These are phyloP conservation scores for Parazoanthus swiftii DNA, from an alignment of 92 coral and sea anemone species.

Conservation along the genomic window DNA sequence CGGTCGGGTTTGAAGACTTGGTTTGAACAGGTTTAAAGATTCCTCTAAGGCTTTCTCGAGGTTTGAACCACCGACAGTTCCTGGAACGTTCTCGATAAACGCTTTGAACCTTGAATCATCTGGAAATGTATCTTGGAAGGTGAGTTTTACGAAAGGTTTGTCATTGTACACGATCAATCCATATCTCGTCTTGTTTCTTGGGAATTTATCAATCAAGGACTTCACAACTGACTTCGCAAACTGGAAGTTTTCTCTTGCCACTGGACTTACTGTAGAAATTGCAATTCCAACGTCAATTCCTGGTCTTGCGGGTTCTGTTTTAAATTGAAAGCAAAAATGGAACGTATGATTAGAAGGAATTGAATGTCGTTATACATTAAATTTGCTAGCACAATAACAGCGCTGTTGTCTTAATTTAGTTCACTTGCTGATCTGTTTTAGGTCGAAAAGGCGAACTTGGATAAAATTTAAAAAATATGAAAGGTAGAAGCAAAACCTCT, in stretches of 20 bases:
- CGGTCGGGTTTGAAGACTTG: slow-evolving; percentile 57
- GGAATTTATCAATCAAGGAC: slow-evolving; percentile 51
- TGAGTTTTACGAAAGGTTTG: slow-evolving; percentile 37
- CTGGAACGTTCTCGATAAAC: slow-evolving; percentile 60
- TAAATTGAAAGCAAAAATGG: neutral
- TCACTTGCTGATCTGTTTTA: no score
- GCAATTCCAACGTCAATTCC: slow-evolving; percentile 57
- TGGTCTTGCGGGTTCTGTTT: slow-evolving; percentile 6
- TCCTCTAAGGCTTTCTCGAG: slow-evolving; percentile 62
- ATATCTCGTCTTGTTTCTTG: slow-evolving; percentile 55
- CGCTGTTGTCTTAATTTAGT: no score
- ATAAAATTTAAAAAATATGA: no score
- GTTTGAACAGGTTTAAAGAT: slow-evolving; percentile 58
- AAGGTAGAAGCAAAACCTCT: no score
- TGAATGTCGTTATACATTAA: neutral
- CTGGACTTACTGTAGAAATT: slow-evolving; percentile 44
- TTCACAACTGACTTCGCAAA: slow-evolving; percentile 50
- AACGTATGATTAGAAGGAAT: neutral
- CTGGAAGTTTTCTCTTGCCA: slow-evolving; percentile 44
- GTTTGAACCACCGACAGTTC: slow-evolving; percentile 62
- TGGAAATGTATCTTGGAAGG: slow-evolving; percentile 57
- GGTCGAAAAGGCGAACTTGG: neutral
- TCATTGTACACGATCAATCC: slow-evolving; percentile 60
- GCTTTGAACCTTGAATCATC: slow-evolving; percentile 55
- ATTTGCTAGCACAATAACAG: neutral